phyloP scores from a whole-genome alignment of 2,113 vertebrate genomes.

The Vulpes vulpes region DNA sequence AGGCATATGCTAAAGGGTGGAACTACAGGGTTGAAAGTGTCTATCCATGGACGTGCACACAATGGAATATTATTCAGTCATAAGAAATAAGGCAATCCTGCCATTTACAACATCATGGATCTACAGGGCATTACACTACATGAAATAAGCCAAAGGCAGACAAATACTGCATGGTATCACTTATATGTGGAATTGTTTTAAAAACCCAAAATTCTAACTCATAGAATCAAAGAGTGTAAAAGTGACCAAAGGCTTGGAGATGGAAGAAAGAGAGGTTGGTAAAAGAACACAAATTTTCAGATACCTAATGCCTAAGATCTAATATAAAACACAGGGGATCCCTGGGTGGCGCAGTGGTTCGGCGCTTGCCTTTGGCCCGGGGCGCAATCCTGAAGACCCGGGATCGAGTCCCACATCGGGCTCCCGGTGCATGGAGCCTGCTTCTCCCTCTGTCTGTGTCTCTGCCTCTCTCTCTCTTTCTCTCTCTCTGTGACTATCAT shows the following conservation, averaged over 20 bases:
- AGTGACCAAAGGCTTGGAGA: background rate
- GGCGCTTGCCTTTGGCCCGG: too few species aligned
- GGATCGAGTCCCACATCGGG: too few species aligned
- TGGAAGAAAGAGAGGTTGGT: background rate
- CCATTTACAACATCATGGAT: background rate
- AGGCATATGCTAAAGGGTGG: background rate
- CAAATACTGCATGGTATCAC: background rate
- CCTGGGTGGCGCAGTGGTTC: too few species aligned
- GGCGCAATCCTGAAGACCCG: too few species aligned
- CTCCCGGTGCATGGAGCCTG: too few species aligned
- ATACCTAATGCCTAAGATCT: background rate
- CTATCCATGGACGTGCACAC: background rate
- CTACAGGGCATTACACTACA: background rate
- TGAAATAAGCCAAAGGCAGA: background rate
- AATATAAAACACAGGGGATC: background rate
- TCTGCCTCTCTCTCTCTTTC: too few species aligned
- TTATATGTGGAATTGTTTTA: background rate
- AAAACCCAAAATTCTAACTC: background rate
- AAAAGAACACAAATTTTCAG: background rate
- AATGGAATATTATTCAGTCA: background rate
- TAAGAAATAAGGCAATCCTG: background rate
- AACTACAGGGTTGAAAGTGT: background rate
- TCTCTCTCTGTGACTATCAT: too few species aligned
- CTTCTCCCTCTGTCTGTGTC: too few species aligned
- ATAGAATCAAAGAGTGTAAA: background rate